These are phyloP conservation scores for Paramisgurnus dabryanus DNA, from an alignment of 2,113 vertebrate species.

Conservation along the genomic window DNA sequence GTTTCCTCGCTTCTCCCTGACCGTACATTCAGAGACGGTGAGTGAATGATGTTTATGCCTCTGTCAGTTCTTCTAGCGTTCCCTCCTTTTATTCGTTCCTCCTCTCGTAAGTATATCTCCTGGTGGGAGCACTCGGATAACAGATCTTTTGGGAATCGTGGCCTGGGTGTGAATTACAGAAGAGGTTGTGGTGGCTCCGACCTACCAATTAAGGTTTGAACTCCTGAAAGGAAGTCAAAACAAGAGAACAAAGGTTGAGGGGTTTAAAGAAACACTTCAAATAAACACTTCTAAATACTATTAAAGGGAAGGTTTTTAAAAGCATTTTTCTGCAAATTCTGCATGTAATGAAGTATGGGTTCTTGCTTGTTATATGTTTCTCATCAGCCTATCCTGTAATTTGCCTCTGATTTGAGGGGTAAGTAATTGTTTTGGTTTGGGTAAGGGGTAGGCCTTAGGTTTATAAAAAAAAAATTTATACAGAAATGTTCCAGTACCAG, in stretches of 20 bases:
- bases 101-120: constrained; percentile 29
- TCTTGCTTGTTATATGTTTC: too few species aligned
- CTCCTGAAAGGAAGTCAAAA: background rate
- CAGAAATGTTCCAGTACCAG: too few species aligned
- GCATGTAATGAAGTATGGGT: too few species aligned
- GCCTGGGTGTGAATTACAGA: background rate
- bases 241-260: background rate
- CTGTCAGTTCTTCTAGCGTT: constrained; percentile 59
- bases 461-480: too few species aligned
- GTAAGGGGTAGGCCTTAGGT: too few species aligned
- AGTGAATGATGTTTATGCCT: constrained; percentile 69
- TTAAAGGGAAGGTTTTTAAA: too few species aligned
- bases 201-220: background rate
- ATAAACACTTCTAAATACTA: too few species aligned
- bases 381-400: too few species aligned
- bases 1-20: constrained; percentile 58
- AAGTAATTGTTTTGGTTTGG: too few species aligned
- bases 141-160: constrained; percentile 30
- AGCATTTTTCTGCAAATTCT: too few species aligned
- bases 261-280: too few species aligned
- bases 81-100: constrained; percentile 69
- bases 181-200: background rate
- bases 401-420: too few species aligned
- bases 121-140: constrained; percentile 23
- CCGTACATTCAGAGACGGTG: constrained; percentile 63